Conservation (phyloP, 2,888 invertebrate species). For the Stictocephala bisonia region DNA sequence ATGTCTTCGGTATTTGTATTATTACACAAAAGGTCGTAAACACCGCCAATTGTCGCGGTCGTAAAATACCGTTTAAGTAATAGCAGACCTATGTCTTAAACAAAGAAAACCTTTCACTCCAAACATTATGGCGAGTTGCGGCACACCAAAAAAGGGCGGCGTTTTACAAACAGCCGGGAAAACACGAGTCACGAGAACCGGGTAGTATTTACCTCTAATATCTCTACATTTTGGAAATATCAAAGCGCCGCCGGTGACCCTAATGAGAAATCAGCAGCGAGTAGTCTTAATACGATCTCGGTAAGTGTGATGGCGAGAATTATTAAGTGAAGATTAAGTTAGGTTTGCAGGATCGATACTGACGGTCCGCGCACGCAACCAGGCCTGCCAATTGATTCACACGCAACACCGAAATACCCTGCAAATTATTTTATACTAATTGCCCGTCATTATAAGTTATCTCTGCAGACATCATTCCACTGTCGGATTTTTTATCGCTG, state of each 20-base stretch:
- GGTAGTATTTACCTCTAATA: slow-evolving; percentile 22
- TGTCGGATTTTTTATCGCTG: no score
- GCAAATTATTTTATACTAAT: slow-evolving; percentile 9
- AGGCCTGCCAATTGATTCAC: slow-evolving; percentile 32
- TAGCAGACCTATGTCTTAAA: no score
- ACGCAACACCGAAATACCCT: slow-evolving; percentile 11
- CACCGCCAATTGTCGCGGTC: no score
- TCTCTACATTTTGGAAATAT: slow-evolving; percentile 17
- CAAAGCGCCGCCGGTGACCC: slow-evolving; percentile 1
- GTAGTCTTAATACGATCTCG: neutral
- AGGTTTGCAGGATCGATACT: slow-evolving; percentile 24
- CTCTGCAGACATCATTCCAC: neutral
- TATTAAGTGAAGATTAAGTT: slow-evolving; percentile 34
- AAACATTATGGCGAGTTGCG: no score
- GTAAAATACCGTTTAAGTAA: no score
- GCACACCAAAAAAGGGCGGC: no score
- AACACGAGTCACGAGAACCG: no score
- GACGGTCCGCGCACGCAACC: slow-evolving; percentile 9
- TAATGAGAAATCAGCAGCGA: slow-evolving; percentile 11
- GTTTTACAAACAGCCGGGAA: no score
- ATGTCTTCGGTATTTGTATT: no score
- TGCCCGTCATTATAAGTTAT: slow-evolving; percentile 6
- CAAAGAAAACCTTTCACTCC: no score
- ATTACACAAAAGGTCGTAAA: no score
- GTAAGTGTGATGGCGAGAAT: slow-evolving; percentile 20